A percentile compares a stretch with the other conserved stretches of the same genome.
Conservation (phyloP, 2,113 vertebrate genomes). For the Leptosomus discolor region DNA sequence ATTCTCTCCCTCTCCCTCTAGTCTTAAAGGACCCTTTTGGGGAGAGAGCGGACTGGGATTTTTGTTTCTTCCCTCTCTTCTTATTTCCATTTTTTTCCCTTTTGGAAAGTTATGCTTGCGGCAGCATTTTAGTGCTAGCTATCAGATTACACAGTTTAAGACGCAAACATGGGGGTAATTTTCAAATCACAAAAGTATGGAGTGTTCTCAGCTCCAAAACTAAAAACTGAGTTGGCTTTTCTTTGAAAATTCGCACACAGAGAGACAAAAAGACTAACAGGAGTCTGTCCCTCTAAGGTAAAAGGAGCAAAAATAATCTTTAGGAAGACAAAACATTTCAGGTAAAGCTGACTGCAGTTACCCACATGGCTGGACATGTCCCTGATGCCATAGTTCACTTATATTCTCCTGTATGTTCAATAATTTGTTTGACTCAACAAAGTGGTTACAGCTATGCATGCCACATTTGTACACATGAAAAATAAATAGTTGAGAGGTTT, state of each 20-base stretch:
- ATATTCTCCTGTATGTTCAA: rapidly evolving
- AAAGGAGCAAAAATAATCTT: neutral
- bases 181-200: neutral
- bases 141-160: neutral
- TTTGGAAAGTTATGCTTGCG: neutral
- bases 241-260: neutral
- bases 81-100: neutral
- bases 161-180: neutral
- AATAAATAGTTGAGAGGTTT: neutral
- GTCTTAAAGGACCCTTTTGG: neutral
- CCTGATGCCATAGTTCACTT: neutral
- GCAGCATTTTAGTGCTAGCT: neutral
- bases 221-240: neutral
- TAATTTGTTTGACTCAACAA: neutral
- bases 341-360: neutral
- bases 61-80: neutral
- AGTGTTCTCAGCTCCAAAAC: neutral
- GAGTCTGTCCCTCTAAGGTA: neutral
- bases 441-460: neutral
- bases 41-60: neutral
- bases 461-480: neutral
- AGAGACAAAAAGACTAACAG: neutral
- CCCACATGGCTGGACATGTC: neutral
- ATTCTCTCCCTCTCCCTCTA: neutral
- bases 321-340: neutral